A percentile compares a stretch with the other conserved stretches of the same genome.
Conservation (phyloP, 2,888 invertebrate genomes). For the Dryomyza anilis region DNA sequence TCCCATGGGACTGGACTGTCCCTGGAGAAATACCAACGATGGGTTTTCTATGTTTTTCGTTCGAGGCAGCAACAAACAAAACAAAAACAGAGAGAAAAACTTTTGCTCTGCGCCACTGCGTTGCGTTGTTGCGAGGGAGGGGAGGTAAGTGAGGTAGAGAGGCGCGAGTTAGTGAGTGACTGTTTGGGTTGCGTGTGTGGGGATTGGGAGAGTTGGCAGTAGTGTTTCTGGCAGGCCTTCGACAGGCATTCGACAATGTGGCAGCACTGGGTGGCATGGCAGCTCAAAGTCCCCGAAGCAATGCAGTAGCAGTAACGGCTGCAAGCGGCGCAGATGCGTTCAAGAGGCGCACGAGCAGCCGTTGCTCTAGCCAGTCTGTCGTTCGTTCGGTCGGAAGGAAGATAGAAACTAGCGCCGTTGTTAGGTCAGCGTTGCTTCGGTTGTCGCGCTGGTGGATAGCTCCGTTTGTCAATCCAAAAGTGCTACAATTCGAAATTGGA, state of each 20-base stretch:
- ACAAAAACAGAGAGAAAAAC: conserved; percentile 6
- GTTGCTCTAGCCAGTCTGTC: background rate
- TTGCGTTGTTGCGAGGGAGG: background rate
- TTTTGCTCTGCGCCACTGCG: conserved; percentile 7
- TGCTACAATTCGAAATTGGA: conserved; percentile 58
- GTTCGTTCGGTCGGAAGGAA: no score
- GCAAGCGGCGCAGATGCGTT: background rate
- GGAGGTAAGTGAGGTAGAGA: background rate
- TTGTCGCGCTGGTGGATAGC: conserved; percentile 32
- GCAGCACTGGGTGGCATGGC: conserved; percentile 8
- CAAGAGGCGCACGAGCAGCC: background rate
- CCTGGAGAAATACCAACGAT: conserved; percentile 61
- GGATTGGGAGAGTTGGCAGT: background rate
- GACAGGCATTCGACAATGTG: background rate
- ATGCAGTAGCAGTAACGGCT: background rate
- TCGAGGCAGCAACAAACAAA: conserved; percentile 5
- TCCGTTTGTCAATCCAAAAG: conserved; percentile 32
- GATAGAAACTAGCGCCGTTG: no score
- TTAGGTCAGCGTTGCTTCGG: background rate
- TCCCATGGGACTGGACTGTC: conserved; percentile 59
- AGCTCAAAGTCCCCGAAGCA: conserved; percentile 7
- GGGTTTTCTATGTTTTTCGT: conserved; percentile 60
- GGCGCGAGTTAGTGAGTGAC: no score
- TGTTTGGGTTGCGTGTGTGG: background rate
- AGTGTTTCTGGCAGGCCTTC: background rate